Conservation (phyloP, 2,888 invertebrate genomes). For the Tiphia femorata region DNA sequence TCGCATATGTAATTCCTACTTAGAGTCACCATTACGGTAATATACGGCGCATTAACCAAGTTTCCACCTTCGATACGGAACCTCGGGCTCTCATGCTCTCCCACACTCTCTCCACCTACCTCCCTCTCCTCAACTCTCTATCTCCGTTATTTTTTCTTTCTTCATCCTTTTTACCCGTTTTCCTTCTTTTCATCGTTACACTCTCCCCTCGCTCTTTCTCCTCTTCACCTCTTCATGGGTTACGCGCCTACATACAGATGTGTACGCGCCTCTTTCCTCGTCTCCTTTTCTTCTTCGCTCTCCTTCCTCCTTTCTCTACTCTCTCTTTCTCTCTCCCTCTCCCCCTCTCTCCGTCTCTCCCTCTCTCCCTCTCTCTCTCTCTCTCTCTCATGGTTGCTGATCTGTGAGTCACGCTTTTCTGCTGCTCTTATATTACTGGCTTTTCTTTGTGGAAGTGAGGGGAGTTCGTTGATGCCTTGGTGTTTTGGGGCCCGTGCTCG, state of each 20-base stretch:
- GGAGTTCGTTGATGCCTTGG: too few relatives aligned
- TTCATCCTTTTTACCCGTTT: background rate
- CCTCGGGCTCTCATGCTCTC: too few relatives aligned
- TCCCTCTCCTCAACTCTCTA: background rate
- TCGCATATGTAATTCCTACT: constrained; percentile 66
- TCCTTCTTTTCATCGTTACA: background rate
- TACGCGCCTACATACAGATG: background rate
- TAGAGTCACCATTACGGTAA: constrained; percentile 60
- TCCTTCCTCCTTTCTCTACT: too few relatives aligned
- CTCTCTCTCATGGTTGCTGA: too few relatives aligned
- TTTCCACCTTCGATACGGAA: constrained; percentile 41
- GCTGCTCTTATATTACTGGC: too few relatives aligned
- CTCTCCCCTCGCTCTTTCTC: background rate
- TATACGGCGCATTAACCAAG: constrained; percentile 58
- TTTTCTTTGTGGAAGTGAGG: too few relatives aligned
- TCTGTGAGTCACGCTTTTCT: too few relatives aligned
- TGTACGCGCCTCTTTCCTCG: background rate
- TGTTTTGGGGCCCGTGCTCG: too few relatives aligned
- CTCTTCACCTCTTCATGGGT: background rate
- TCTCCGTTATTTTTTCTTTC: background rate
- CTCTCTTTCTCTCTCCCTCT: background rate
- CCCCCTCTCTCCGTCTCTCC: background rate
- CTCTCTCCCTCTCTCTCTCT: background rate
- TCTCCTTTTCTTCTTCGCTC: background rate
- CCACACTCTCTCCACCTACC: background rate